Percentiles rank a stretch among this genome's conserved stretches.
Evolutionary conservation across 1,140 invertebrate species (phyloP).

Genomic region (Drosophila jambulina): DNA sequence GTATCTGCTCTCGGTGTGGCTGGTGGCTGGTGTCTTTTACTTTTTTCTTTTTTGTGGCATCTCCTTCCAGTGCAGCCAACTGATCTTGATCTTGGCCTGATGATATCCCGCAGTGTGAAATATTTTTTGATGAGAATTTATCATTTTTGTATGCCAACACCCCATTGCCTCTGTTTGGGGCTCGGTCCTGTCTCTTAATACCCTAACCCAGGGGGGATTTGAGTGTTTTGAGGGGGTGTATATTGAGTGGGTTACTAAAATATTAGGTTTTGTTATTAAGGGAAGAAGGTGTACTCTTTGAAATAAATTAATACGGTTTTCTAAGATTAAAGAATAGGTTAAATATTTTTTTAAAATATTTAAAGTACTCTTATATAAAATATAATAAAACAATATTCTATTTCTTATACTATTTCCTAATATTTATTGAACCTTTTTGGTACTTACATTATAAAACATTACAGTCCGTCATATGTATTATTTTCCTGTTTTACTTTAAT

Average conservation of each 20-base stretch:
- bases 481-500: not conserved
- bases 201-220: not conserved
- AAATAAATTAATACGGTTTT: not conserved
- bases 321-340: not conserved
- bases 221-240: not conserved
- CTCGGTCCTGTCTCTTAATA: slow-evolving; percentile 15
- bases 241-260: not conserved
- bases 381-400: too few relatives aligned
- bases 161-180: slow-evolving; percentile 39
- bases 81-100: slow-evolving; percentile 64
- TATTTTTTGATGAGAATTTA: slow-evolving; percentile 83
- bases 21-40: slow-evolving; percentile 6
- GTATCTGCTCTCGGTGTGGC: slow-evolving; percentile 23
- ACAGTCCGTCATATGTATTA: not conserved
- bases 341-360: too few relatives aligned
- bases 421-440: not conserved
- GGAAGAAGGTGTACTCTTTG: accelerated
- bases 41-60: slow-evolving; percentile 35
- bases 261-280: not conserved
- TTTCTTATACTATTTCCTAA: not conserved
- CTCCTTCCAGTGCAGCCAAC: slow-evolving; percentile 29
- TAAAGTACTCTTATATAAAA: too few relatives aligned
- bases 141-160: slow-evolving; percentile 74
- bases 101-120: slow-evolving; percentile 82
- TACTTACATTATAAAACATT: not conserved